Conservation (phyloP, 2,888 invertebrate genomes). For the Caenorhabditis sp. region DNA sequence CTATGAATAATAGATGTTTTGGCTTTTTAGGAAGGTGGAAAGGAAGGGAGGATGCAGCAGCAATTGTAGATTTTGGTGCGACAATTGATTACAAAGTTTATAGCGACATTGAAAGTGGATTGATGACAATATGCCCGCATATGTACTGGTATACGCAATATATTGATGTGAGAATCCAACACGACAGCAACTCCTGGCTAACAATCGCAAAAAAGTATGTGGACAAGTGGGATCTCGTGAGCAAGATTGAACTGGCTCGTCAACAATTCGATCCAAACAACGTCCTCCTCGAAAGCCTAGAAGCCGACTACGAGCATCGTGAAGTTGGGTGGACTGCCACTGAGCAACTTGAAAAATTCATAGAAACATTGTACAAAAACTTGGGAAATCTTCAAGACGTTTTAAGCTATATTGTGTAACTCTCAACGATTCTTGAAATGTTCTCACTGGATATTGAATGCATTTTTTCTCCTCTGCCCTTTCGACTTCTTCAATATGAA, state of each 20-base stretch:
- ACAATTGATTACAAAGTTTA: slow-evolving; percentile 26
- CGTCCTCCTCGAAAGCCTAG: slow-evolving; percentile 11
- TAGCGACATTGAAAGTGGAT: slow-evolving; percentile 29
- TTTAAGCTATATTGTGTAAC: too few species aligned
- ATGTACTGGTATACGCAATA: too few species aligned
- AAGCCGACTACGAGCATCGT: too few species aligned
- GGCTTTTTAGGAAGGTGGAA: neutral
- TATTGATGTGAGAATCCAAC: slow-evolving; percentile 16
- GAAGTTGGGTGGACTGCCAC: too few species aligned
- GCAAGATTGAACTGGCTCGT: slow-evolving; percentile 49
- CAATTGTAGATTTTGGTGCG: slow-evolving; percentile 56
- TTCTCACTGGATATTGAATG: too few species aligned
- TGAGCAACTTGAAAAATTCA: too few species aligned
- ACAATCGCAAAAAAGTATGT: slow-evolving; percentile 42
- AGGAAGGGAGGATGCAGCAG: slow-evolving; percentile 41
- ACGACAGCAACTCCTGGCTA: slow-evolving; percentile 50
- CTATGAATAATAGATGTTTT: too few species aligned
- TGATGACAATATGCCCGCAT: slow-evolving; percentile 5
- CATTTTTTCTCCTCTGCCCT: too few species aligned
- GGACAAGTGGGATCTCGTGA: slow-evolving; percentile 41
- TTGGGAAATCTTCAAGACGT: too few species aligned
- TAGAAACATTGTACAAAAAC: too few species aligned
- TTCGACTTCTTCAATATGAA: too few species aligned
- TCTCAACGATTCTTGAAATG: too few species aligned
- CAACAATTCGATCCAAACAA: slow-evolving; percentile 31